Conservation (phyloP, 2,888 invertebrate genomes). For the Conomelus anceps region DNA sequence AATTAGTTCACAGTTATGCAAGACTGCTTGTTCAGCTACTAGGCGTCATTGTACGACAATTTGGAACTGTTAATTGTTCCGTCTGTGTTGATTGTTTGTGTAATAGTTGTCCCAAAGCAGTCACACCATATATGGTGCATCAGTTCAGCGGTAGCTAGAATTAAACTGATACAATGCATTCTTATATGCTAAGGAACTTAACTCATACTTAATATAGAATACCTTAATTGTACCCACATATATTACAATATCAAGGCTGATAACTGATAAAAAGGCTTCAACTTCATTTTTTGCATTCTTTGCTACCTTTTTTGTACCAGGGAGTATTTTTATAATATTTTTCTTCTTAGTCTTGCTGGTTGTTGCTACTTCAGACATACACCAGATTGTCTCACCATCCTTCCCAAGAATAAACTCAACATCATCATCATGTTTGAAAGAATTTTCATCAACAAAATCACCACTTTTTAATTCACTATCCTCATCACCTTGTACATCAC, state of each 20-base stretch:
- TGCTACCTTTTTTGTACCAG: conserved; percentile 1
- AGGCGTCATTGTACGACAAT: no score
- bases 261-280: conserved; percentile 6
- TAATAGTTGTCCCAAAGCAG: no score
- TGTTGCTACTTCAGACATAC: not conserved
- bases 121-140: no score
- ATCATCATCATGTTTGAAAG: not conserved
- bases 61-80: no score
- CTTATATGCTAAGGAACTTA: no score
- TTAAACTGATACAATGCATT: no score
- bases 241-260: conserved; percentile 10
- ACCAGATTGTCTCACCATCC: conserved; percentile 9
- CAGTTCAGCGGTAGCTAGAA: no score
- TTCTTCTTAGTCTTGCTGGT: not conserved
- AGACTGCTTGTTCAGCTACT: no score
- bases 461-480: not conserved
- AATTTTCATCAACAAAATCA: not conserved
- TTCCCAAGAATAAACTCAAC: not conserved
- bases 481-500: not conserved
- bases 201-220: no score
- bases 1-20: no score
- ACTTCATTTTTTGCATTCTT: conserved; percentile 3
- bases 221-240: no score
- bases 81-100: no score
- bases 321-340: not conserved